Conservation (phyloP, 2,888 invertebrate genomes). For the Pseudococcus viburni region DNA sequence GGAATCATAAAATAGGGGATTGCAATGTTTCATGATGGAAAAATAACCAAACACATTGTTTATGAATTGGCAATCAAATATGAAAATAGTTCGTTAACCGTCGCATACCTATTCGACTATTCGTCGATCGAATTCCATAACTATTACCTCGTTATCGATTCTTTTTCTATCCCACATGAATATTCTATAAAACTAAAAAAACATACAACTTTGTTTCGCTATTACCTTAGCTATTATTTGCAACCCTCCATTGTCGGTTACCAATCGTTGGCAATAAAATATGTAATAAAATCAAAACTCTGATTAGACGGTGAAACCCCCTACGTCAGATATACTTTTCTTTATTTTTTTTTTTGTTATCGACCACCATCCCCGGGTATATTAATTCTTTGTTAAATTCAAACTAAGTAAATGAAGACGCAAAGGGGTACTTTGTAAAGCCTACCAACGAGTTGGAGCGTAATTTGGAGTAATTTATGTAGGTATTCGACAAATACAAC, state of each 20-base stretch:
- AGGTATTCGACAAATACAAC: conserved; percentile 19
- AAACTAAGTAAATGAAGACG: conserved; percentile 1
- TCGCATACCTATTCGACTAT: not conserved
- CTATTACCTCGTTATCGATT: not conserved
- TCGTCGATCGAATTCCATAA: not conserved
- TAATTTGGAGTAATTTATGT: conserved; percentile 54
- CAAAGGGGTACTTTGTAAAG: not conserved
- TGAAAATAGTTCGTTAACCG: conserved; percentile 20
- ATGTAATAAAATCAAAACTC: conserved; percentile 18
- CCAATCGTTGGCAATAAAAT: conserved; percentile 25
- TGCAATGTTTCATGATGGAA: not conserved
- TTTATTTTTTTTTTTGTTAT: conserved; percentile 1
- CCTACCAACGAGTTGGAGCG: not conserved
- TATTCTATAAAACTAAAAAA: conserved; percentile 30
- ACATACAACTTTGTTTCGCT: not conserved
- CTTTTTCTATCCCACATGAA: not conserved
- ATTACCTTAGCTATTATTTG: not conserved
- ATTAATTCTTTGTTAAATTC: conserved; percentile 47
- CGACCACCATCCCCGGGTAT: not conserved
- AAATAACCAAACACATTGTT: not conserved
- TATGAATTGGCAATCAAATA: conserved; percentile 22
- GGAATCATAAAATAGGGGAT: not conserved
- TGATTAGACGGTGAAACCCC: conserved; percentile 9
- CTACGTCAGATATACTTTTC: not conserved
- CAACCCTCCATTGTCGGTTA: not conserved